Percentiles rank a stretch among this genome's conserved stretches.
Evolutionary conservation across 2,888 invertebrate genomes (phyloP).

Genomic region (Cyclophora punctaria): DNA sequence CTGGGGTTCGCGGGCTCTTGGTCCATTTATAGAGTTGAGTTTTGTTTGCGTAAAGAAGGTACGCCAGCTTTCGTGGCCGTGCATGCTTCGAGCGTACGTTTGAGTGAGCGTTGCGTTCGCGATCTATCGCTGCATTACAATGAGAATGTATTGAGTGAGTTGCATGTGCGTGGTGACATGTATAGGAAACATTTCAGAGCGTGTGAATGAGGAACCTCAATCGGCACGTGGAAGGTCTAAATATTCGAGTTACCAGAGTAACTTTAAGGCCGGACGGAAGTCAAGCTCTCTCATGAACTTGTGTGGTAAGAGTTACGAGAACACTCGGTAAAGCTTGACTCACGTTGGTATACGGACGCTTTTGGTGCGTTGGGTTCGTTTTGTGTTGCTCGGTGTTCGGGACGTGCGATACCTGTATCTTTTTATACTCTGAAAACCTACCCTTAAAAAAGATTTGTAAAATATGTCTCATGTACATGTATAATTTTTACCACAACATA

Average conservation of each 20-base stretch:
- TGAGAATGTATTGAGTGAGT: conserved; percentile 23
- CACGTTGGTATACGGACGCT: conserved; percentile 56
- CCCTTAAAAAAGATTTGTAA: no score
- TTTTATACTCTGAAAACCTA: no score
- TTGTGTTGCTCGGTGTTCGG: conserved; percentile 47
- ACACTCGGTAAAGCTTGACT: conserved; percentile 56
- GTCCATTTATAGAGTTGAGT: conserved; percentile 42
- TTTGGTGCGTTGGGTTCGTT: conserved; percentile 62
- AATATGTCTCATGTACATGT: no score
- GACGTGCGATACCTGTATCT: conserved; percentile 9
- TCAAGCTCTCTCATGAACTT: conserved; percentile 97
- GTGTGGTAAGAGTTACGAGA: conserved; percentile 87
- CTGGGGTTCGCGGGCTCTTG: no score
- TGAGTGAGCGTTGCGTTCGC: conserved; percentile 6
- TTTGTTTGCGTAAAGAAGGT: conserved; percentile 45
- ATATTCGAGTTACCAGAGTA: conserved; percentile 87
- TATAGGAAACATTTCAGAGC: conserved; percentile 84
- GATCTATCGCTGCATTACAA: conserved; percentile 19
- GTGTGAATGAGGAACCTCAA: conserved; percentile 85
- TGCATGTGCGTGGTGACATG: conserved; percentile 59
- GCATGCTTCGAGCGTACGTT: conserved; percentile 32
- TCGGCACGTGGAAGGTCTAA: conserved; percentile 89
- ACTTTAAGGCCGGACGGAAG: conserved; percentile 91
- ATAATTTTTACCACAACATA: no score
- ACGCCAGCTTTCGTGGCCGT: conserved; percentile 48